Percentiles rank a stretch among this genome's conserved stretches.
These are phyloP conservation scores for Shinisaurus crocodilurus DNA, from an alignment of 2,113 vertebrate genomes.

Conservation along the genomic window DNA sequence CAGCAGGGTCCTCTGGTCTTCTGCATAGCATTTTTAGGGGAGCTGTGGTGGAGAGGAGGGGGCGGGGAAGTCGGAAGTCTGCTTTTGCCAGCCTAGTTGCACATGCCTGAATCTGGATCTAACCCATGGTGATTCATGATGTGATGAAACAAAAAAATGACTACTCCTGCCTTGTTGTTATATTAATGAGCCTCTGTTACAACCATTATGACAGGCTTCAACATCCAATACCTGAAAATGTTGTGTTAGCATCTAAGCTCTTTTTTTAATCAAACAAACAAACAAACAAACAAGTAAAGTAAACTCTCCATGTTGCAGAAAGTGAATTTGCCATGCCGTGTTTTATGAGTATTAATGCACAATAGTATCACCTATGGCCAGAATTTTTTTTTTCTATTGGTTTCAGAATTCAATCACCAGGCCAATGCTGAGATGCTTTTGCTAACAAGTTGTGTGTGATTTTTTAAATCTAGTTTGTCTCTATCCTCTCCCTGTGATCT, in stretches of 20 bases:
- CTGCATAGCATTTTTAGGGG: too few relatives aligned
- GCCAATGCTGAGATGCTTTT: slow-evolving; percentile 24
- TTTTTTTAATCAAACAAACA: not conserved
- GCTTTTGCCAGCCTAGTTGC: too few relatives aligned
- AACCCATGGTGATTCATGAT: not conserved
- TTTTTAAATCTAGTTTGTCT: not conserved
- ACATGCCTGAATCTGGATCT: too few relatives aligned
- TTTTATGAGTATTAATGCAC: not conserved
- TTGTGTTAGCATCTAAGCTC: not conserved
- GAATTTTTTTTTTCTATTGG: not conserved
- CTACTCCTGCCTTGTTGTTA: not conserved
- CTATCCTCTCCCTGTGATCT: not conserved
- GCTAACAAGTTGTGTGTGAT: slow-evolving; percentile 4
- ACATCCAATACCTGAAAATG: slow-evolving; percentile 19
- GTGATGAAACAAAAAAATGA: slow-evolving; percentile 5
- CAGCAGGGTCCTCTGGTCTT: too few relatives aligned
- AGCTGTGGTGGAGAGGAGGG: too few relatives aligned
- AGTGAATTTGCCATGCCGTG: not conserved
- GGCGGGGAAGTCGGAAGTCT: too few relatives aligned
- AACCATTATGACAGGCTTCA: slow-evolving; percentile 23
- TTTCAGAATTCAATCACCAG: slow-evolving; percentile 1
- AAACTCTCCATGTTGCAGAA: not conserved
- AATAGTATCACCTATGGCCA: not conserved
- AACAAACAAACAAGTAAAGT: not conserved
- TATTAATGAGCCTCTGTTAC: slow-evolving; percentile 9